Evolutionary conservation across 2,113 vertebrate genomes (phyloP), one percentile per base, ranked within the genome.

Genomic region (Copsychus sechellarum): DNA sequence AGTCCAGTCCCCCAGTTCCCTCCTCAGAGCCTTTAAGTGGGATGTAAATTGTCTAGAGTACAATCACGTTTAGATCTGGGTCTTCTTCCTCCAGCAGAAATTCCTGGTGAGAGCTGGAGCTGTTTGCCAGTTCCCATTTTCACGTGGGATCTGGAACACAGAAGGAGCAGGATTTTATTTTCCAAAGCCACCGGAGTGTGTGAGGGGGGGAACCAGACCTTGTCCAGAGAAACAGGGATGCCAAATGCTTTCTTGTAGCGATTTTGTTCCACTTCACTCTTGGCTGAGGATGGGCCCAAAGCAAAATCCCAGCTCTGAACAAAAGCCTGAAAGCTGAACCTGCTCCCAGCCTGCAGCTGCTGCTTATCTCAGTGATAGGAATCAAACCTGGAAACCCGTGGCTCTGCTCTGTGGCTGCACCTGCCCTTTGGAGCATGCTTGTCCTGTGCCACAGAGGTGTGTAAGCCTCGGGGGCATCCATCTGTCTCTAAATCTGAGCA

Each of bases 201-300:
- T 16, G 6, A 14, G 0, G 33, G 4, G 38, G 50, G 50, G 74
- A 91, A 70, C 58, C 94, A 81, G 88, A 90, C 82, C 88, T 93
- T 77, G 67, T 83, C 95, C 95, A 43, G 71, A 61, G 77, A 73
- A 77, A 77, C 5, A 0, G 62, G 77, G 92, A 53, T 2, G 12
- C 95, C 95, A 84, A 88, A 62, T 54, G 86, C 64, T 93, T 74
- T 50, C 91, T 92, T 67, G 72, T 72, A 51, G 69, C 45, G 73
- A 87, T 93, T 95, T 64, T 48, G 86, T 91, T 95, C 91, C 86
- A n/a, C 88, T 96, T 86, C 69, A 16, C 86, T 81, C 56, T 93
- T 88, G 95, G 91, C 83, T 72, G 48, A 86, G 50, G 83, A 74
- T 16, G 60, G 78, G 36, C 65, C 77, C 72, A 45, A 38, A 86